A percentile compares a stretch with the other conserved stretches of the same genome.
Evolutionary conservation across 2,797 vertebrate genomes (phyloP).

Genomic region (Semotilus atromaculatus): DNA sequence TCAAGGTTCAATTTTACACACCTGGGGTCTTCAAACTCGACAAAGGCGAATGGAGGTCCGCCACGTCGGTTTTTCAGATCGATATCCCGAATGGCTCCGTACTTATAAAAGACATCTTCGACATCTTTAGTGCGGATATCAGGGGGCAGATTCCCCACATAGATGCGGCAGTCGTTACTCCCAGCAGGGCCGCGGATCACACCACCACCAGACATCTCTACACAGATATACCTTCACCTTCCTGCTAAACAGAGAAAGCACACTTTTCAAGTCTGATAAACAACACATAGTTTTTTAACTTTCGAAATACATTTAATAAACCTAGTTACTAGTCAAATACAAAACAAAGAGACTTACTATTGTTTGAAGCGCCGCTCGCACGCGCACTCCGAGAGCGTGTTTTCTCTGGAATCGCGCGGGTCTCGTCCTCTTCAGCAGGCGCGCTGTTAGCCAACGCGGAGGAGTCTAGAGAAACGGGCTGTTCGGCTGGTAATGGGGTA

Average conservation of each 20-base stretch:
- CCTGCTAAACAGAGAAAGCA: neutral
- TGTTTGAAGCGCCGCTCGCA: neutral
- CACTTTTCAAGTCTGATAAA: neutral
- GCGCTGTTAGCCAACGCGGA: slow-evolving; percentile 57
- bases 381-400: slow-evolving; percentile 36
- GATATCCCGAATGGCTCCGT: slow-evolving; percentile 90
- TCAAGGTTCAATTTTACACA: slow-evolving; percentile 57
- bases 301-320: neutral
- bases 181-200: slow-evolving; percentile 82
- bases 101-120: slow-evolving; percentile 92
- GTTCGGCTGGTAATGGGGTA: neutral
- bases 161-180: slow-evolving; percentile 88
- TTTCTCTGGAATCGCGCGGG: neutral
- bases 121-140: slow-evolving; percentile 92
- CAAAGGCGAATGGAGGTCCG: slow-evolving; percentile 88
- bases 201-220: slow-evolving; percentile 74
- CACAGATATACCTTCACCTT: neutral
- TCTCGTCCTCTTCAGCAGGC: slow-evolving; percentile 56
- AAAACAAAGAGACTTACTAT: slow-evolving; percentile 47
- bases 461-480: slow-evolving; percentile 55
- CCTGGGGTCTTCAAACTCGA: slow-evolving; percentile 86
- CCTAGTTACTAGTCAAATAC: neutral
- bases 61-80: slow-evolving; percentile 91
- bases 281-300: neutral
- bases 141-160: slow-evolving; percentile 89